Base-by-base conservation (phyloP, 2,797 vertebrate species). In the Chelon labrosus region DNA sequence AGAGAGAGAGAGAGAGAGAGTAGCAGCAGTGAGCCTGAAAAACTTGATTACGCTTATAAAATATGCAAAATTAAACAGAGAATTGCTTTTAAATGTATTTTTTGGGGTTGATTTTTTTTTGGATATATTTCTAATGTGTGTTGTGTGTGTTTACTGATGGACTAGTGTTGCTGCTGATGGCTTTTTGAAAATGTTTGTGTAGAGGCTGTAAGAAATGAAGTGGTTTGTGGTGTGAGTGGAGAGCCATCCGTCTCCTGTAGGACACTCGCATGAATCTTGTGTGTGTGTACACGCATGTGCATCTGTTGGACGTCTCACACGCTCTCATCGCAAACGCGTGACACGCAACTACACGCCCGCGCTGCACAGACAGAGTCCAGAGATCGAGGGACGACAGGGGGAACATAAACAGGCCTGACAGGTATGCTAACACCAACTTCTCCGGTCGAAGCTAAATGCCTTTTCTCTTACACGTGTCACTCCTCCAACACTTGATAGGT, bases 381-480 rank as follows among this genome's bases (percentile, higher is more conserved):
- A 82, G 37, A 70, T 39, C 7, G 10, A 49, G 77, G 65, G 75
- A 64, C 61, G 72, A 65, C 71, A 10, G 17, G 8, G n/a, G 13
- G 42, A 66, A 58, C 49, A 37, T 88, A 90, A 87, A 89, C 84
- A 80, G 19, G 3, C 3, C 76, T 81, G 84, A 88, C 84, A 79
- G 82, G 60, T 82, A 70, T 47, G 20, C 72, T 73, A 76, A 89
- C 78, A 88, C 47, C 41, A 70, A 35, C 64, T 37, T 20, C 56
- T 79, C 73, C 75, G 17, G 31, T 66, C 56, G 37, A 66, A 62
- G 35, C 39, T 10, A 8, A 6, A 46, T 8, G 10, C 73, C 53
- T 74, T 65, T 13, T 55, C 39, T 31, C 57, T 14, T 14, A 7
- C 4, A 2, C 1, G 25, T 49, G 47, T 73, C 61, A 38, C 42